Evolutionary conservation across 1,140 invertebrate genomes (phyloP).

Genomic region (Cyrtorhinus lividipennis): DNA sequence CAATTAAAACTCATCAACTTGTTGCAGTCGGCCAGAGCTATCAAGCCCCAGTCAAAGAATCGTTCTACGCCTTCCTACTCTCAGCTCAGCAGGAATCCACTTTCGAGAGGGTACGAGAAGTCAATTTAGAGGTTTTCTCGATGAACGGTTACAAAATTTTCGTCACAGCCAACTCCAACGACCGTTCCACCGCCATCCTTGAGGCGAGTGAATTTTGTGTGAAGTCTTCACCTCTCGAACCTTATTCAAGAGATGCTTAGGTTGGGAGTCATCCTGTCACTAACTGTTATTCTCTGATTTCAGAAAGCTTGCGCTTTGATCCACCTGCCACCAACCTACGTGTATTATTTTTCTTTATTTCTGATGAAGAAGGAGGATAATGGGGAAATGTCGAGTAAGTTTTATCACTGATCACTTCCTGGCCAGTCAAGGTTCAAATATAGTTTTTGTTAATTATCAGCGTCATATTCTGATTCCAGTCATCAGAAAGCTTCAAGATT

Average conservation of each 20-base stretch:
- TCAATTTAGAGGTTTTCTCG: constrained; percentile 64
- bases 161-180: constrained; percentile 62
- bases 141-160: constrained; percentile 74
- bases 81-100: constrained; percentile 81
- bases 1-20: too few species aligned
- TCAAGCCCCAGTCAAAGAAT: constrained; percentile 55
- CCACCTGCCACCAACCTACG: constrained; percentile 56
- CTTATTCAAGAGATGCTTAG: background rate
- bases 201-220: constrained; percentile 40
- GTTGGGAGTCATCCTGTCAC: too few species aligned
- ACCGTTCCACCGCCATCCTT: constrained; percentile 67
- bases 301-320: constrained; percentile 62
- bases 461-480: constrained; percentile 38
- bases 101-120: constrained; percentile 50
- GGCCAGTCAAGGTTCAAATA: too few species aligned
- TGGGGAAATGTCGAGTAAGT: constrained; percentile 46
- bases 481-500: constrained; percentile 78
- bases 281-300: constrained; percentile 27
- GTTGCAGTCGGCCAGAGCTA: constrained; percentile 72
- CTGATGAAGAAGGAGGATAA: constrained; percentile 62
- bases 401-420: too few species aligned
- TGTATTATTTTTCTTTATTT: constrained; percentile 79
- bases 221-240: background rate
- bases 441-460: constrained; percentile 14
- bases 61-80: constrained; percentile 74